Base-by-base conservation (phyloP, 2,888 invertebrate species). In the Bedellia somnulentella region DNA sequence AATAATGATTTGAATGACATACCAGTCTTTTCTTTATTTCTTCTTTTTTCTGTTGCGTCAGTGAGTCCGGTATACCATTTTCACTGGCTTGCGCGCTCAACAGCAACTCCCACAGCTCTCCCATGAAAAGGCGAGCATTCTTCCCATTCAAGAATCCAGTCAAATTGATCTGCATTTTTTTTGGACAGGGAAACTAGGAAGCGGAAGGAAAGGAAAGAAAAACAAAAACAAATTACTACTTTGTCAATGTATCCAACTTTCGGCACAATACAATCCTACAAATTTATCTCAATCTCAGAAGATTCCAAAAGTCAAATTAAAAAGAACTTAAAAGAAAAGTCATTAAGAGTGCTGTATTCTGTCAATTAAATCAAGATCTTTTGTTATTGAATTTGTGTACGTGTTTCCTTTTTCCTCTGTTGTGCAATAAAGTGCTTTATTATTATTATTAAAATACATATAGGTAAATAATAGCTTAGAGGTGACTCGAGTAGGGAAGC, bases 111-210 rank as follows among this genome's bases (percentile, higher is more conserved):
- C 99, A 99, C 31, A 99, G 78, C 63, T 99, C 98, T 3, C 90
- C 90, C 91, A 98, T 95, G 67, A 99, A 99, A 45, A 92, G 87
- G 23, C 98, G 82, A 11, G 99, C 96, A 70, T 97, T 95, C 64
- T 94, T 93, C 8, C 96, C 96, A 58, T 99, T 98, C 37, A 99
- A 79, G 68, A 99, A 99, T 27, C 99, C 99, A 26, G 99, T 99
- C 66, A 99, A 80, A 75, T 99, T 99, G 55, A 99, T 99, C 83
- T 99, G 98, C 88, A 99, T 98, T 73, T 95, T 93, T 70, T 94
- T 92, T 28, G 96, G 95, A 78, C 97, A 95, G 31, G 96, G 96
- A 75, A 85, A 90, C 91, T 93, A 78, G 58, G 80, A 73, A 58
- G 50, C 55, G 57, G 41, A 56, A 57, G 46, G 61, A 64, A 53